Base-by-base conservation (phyloP, 2,113 vertebrate genomes). In the Aythya baeri region DNA sequence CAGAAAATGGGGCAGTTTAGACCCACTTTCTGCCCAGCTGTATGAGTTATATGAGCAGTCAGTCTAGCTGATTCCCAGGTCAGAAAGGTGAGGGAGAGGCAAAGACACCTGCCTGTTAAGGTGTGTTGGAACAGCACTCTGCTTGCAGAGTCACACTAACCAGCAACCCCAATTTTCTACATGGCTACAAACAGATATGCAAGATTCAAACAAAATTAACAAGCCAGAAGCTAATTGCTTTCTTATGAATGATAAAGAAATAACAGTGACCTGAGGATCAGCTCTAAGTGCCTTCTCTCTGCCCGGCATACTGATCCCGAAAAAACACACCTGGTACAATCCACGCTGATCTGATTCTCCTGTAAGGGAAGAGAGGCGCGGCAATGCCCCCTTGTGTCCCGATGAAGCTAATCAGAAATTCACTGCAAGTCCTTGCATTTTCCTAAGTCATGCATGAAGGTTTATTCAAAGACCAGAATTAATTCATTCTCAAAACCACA, bases 341-440 rank as follows among this genome's bases (percentile, higher is more conserved):
- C 21, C 2, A 21, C 17, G 7, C 0, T 1, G 43, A 11, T 2
- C 0, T 1, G 38, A 11, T 2, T 5, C 16, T 17, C 55, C 74
- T 4, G 61, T 1, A 1, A n/a, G 0, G 13, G 68, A 25, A 81
- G 54, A 58, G 86, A 90, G 85, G 85, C 81, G 87, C 95, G 83
- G 94, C 95, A 70, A 23, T 87, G 94, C 97, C 97, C 96, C 61
- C 97, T 97, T 89, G 97, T 94, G 97, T 94, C 96, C 11, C 58
- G 7, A 50, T 54, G 32, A 71, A 83, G 57, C 13, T 27, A 32
- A 11, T 0, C 34, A 13, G 0, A 17, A 78, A 79, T 4, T 63
- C 83, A 3, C 0, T 1, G 29, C 4, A 7, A 49, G 20, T 54
- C 66, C 67, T 10, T 1, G 9, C 5, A 0, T 8, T 52, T 49